Conservation (phyloP, 2,888 invertebrate genomes). For the Drosophila recens region DNA sequence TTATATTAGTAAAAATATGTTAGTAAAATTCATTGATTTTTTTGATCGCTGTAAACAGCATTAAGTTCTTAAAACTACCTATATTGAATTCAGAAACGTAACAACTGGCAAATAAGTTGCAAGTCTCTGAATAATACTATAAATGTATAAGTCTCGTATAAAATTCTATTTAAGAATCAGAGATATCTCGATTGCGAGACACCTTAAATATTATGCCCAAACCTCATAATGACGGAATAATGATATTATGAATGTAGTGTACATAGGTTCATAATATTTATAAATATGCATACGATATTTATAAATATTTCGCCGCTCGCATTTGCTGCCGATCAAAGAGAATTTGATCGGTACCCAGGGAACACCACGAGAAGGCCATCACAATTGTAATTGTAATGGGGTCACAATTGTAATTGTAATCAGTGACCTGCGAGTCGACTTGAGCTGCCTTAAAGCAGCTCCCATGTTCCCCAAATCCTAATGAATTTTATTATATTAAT, state of each 20-base stretch:
- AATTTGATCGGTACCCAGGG: conserved; percentile 26
- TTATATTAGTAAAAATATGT: conserved; percentile 5
- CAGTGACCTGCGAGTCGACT: conserved; percentile 24
- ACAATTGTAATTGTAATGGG: conserved; percentile 28
- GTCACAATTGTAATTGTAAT: no score
- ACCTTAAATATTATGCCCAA: not conserved
- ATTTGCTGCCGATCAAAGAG: conserved; percentile 17
- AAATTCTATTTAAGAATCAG: not conserved
- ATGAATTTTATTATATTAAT: not conserved
- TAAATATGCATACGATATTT: conserved; percentile 13
- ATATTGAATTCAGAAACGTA: not conserved
- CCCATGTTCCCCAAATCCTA: conserved; percentile 17
- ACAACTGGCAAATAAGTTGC: not conserved
- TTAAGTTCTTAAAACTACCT: not conserved
- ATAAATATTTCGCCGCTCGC: conserved; percentile 26
- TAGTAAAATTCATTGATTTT: not conserved
- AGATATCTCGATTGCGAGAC: not conserved
- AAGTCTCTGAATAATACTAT: not conserved
- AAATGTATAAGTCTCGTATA: not conserved
- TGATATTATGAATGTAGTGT: not conserved
- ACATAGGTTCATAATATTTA: not conserved
- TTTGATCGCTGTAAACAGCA: not conserved
- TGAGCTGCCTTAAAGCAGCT: conserved; percentile 20
- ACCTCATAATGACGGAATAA: not conserved
- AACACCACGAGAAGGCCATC: conserved; percentile 33